Evolutionary conservation across 2,888 invertebrate genomes (phyloP), one percentile per base, ranked within the genome.

Genomic region (Bibio marci): DNA sequence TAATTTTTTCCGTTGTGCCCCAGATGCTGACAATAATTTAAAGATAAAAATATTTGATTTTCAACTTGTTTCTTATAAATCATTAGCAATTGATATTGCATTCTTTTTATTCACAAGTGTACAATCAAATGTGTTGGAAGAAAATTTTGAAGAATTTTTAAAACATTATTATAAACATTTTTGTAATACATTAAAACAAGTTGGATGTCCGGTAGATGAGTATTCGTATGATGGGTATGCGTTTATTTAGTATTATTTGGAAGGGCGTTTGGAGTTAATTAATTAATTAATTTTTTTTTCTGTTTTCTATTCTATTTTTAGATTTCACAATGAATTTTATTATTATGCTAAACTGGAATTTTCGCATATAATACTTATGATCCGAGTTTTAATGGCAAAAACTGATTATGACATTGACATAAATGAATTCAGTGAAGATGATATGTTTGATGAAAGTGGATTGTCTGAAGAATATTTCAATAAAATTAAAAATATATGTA

Each of bases 81-180:
- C 67, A 4, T 57, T 69, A 4, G 47, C 62, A 0, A 62, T 66
- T 17, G 74, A 74, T 49, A 47, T 74, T 12, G 50, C 68, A 1
- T 73, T 73, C 45, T 65, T 71, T 37, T 42, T 74, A 7, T 64
- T 67, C 27, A 63, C 69, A 1, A 72, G 72, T 45, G 61, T 70
- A 2, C 55, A 61, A 2, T 54, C 58, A 8, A 47, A 51, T 0
- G 57, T 67, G 2, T 48, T 66, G 5, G 61, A 61, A 2, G 45
- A 62, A n/a, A 55, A 69, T 43, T 56, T 60, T 37, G 62, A 70
- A 4, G 57, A 65, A 8, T 56, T 73, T n/a, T 48, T 73, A 2
- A 54, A 61, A 43, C 47, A 64, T 0, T 74, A 74, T 48, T 63
- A 71, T 46, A 54, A 65, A 1, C 59, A 56, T 1, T 66, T 74